Base-by-base conservation (phyloP, 2,888 invertebrate species). In the Platerodrilus igneus region DNA sequence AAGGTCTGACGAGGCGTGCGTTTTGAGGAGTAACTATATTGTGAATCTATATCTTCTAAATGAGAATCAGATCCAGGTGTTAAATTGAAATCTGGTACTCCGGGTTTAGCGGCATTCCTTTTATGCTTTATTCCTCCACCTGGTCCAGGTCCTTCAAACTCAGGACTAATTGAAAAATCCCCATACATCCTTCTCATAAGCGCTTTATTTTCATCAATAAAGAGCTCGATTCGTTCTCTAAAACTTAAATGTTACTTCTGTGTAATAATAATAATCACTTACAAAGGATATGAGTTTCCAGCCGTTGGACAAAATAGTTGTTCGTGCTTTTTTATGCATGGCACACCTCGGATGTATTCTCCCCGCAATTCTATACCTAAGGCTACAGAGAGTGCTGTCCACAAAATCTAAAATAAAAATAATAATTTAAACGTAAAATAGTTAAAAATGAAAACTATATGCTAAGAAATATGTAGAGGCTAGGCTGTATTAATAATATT, bases 191-290 rank as follows among this genome's bases (percentile, higher is more conserved):
- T 76, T 62, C 88, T 84, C 78, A 92, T 91, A 52, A 93, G 66
- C 37, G 92, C 92, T 68, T 93, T 93, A 67, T 93, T 93, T 66
- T 93, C 91, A 61, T 93, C 92, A 60, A 93, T 93, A 70, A 92
- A 93, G 48, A 78, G 75, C 66, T 92, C 91, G 67, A 93, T 93
- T 64, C 85, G 81, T 51, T 90, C 89, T 69, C 92, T 93, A 73
- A 32, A 77, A 74, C 37, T 26, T n/a, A n/a, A n/a, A 40, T 11
- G 13, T n/a, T 10, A 13, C 3, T 1, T 5, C n/a, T 2, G 26
- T 13, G 7, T 6, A 19, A n/a, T n/a, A 23, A 7, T 13, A 18
- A 10, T 9, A 29, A 37, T 10, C 17, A 78, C 84, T 85, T 73
- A 92, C 92, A 86, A 76, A 56, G 92, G 92, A 72, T 92, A 92